These are phyloP conservation scores for Tortrix viridana DNA, from an alignment of 2,888 invertebrate species.

Conservation along the genomic window DNA sequence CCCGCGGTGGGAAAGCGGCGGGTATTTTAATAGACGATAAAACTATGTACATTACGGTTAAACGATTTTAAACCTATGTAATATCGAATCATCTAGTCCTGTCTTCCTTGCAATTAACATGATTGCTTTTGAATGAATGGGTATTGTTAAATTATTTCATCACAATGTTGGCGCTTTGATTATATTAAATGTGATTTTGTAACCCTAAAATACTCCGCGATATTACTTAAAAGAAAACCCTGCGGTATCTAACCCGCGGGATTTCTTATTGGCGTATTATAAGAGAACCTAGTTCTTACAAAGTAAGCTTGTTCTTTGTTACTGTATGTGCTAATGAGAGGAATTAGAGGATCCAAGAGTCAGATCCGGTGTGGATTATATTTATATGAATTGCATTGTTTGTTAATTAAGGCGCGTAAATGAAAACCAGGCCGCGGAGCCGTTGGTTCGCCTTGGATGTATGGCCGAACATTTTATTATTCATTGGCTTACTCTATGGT, in stretches of 20 bases:
- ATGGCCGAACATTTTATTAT: slow-evolving; percentile 20
- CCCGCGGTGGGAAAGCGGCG: slow-evolving; percentile 44
- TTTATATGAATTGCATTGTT: slow-evolving; percentile 29
- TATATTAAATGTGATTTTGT: slow-evolving; percentile 23
- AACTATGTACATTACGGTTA: slow-evolving; percentile 40
- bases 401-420: slow-evolving; percentile 6
- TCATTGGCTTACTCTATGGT: slow-evolving; percentile 18
- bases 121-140: slow-evolving; percentile 37
- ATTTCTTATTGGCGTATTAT: slow-evolving; percentile 10
- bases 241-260: slow-evolving; percentile 3
- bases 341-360: neutral
- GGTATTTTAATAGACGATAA: slow-evolving; percentile 39
- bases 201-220: slow-evolving; percentile 19
- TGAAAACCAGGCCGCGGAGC: slow-evolving; percentile 1
- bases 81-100: slow-evolving; percentile 67
- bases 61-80: slow-evolving; percentile 41
- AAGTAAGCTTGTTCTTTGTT: slow-evolving; percentile 29
- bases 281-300: slow-evolving; percentile 18
- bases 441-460: slow-evolving; percentile 9
- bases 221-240: slow-evolving; percentile 21
- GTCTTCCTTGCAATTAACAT: slow-evolving; percentile 63
- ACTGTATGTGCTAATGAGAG: slow-evolving; percentile 13
- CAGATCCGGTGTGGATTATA: slow-evolving; percentile 17
- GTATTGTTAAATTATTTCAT: slow-evolving; percentile 10
- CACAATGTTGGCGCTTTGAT: slow-evolving; percentile 24